These are phyloP conservation scores for Argyresthia goedartella DNA, from an alignment of 2,888 invertebrate species.

Conservation along the genomic window DNA sequence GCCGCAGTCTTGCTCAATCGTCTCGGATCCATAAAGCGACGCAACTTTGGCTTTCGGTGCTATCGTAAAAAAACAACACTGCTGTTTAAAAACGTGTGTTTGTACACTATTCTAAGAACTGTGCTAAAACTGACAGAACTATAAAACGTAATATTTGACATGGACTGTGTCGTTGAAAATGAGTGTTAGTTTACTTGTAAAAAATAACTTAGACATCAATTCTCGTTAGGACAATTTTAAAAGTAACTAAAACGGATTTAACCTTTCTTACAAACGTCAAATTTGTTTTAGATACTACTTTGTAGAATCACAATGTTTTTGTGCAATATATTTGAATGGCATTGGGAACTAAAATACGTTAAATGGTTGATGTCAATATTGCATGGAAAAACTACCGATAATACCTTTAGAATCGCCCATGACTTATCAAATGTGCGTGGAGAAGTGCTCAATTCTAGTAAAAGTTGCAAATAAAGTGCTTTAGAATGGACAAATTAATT, in stretches of 20 bases:
- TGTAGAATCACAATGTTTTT: too few species aligned
- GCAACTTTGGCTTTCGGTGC: constrained; percentile 65
- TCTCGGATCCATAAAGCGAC: constrained; percentile 61
- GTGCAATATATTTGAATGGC: neutral
- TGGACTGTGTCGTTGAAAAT: neutral
- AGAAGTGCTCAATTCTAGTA: constrained; percentile 16
- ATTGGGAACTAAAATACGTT: neutral
- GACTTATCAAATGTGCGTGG: neutral
- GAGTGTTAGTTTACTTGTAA: too few species aligned
- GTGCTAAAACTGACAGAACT: neutral
- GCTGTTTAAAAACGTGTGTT: neutral
- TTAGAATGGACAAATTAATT: constrained; percentile 27
- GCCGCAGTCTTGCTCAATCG: constrained; percentile 58
- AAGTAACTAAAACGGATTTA: neutral
- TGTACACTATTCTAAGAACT: neutral
- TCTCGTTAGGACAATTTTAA: neutral
- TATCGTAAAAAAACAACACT: constrained; percentile 38
- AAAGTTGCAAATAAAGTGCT: constrained; percentile 7
- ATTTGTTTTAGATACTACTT: too few species aligned
- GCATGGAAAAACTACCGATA: too few species aligned
- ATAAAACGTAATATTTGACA: neutral
- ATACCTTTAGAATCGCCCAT: too few species aligned
- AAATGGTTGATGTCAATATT: too few species aligned
- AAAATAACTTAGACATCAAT: neutral
- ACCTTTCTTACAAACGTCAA: neutral